Conservation (phyloP, 2,113 vertebrate species). For the Chascanopsetta lugubris region DNA sequence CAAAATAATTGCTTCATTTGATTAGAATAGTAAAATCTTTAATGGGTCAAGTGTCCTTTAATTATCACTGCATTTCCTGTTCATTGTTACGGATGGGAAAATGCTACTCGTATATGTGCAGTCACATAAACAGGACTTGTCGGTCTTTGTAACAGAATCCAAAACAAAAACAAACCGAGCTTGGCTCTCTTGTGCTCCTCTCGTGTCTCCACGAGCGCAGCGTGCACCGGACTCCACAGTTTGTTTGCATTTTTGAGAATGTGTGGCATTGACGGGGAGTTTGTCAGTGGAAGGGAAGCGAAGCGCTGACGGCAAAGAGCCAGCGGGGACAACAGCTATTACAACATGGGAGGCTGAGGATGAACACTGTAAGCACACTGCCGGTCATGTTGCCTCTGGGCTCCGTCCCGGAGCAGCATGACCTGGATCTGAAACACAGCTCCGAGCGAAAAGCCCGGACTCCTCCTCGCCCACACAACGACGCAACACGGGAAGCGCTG, state of each 20-base stretch:
- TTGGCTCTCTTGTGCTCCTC: slow-evolving; percentile 6
- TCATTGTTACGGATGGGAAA: neutral
- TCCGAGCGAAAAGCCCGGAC: slow-evolving; percentile 61
- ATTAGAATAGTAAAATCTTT: too few species aligned
- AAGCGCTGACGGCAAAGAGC: slow-evolving; percentile 65
- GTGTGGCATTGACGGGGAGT: slow-evolving; percentile 56
- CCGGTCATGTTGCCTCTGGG: slow-evolving; percentile 66
- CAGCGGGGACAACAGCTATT: slow-evolving; percentile 72
- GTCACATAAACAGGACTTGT: neutral
- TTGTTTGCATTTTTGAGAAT: slow-evolving; percentile 74
- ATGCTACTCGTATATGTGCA: neutral
- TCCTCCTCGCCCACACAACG: slow-evolving; percentile 46
- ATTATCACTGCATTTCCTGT: too few species aligned
- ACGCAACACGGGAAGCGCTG: slow-evolving; percentile 41
- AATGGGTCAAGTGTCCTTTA: too few species aligned
- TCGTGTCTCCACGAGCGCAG: slow-evolving; percentile 21
- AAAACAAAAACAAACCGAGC: slow-evolving; percentile 7
- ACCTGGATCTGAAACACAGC: slow-evolving; percentile 69
- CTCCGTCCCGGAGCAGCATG: slow-evolving; percentile 66
- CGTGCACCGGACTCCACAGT: slow-evolving; percentile 21
- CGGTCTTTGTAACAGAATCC: neutral
- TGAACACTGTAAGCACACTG: slow-evolving; percentile 56
- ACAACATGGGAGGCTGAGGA: slow-evolving; percentile 71
- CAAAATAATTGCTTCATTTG: too few species aligned
- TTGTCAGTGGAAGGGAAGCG: slow-evolving; percentile 61